Evolutionary conservation across 2,888 invertebrate genomes (phyloP), one percentile per base, ranked within the genome.

Genomic region (Phyto melanocephala): DNA sequence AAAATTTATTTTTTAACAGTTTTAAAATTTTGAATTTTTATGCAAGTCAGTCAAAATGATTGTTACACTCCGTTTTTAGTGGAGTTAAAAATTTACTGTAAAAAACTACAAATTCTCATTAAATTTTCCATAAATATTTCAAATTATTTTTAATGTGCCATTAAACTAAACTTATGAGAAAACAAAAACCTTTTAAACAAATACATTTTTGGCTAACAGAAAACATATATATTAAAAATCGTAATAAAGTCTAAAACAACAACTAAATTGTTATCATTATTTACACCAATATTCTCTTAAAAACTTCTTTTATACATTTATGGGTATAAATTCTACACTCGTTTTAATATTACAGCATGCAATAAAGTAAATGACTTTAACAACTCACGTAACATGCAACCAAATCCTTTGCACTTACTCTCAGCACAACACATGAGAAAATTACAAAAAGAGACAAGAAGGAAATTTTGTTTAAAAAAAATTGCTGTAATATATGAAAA

Each of bases 291-390:
- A 62, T 82, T 79, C 79, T 71, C 75, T 82, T 60, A 47, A 63
- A 70, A 65, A 70, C 45, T 63, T 62, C 47, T 62, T 71, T 17
- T 20, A 42, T n/a, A 20, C n/a, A 11, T 6, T 0, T 11, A 22
- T 1, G 28, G 42, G 20, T 67, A 13, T 15, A 42, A 33, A 68
- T 35, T 47, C 2, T 70, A 22, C 54, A 28, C 42, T 20, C 4
- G 42, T 62, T 24, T 42, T 28, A 50, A 80, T 28, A 45, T 76
- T 72, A 28, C 62, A 50, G 58, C 52, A 62, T 54, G 67, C 60
- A 82, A 71, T 82, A 71, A 79, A 75, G 17, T 65, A 75, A 82
- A 79, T 82, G 70, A 67, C 79, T 82, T 67, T 22, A 75, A 76
- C 52, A 63, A 40, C 45, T 75, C 70, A 75, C 70, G 71, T 71